Evolutionary conservation across 1,140 invertebrate genomes (phyloP), one percentile per base, ranked within the genome.

Genomic region (Eulimnadia texana): DNA sequence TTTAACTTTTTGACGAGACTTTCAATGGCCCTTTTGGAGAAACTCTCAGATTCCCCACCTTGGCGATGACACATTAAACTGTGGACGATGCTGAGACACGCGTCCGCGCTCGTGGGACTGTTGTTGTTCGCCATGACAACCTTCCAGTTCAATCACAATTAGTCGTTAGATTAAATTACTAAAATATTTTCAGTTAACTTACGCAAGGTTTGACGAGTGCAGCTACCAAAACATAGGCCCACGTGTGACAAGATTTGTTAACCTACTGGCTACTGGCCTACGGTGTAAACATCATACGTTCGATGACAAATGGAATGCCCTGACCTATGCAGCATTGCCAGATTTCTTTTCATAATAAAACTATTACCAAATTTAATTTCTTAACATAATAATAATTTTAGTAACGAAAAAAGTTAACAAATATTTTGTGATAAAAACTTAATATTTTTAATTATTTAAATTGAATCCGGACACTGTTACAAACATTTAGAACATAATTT

Each of bases 51-150:
- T 73, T 95, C 94, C 28, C 93, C 93, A 68, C 93, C 93, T 76
- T 97, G 93, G 58, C 93, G 78, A 76, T 97, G 93, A 74, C 93
- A 97, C 92, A 98, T 95, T 27, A 98, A 76, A 68, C 90, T 95
- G 72, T 97, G 93, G 0, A 98, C 93, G 71, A 98, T 98, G 72
- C 90, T 95, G 1, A 96, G 76, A 75, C 93, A 97, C 59, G 93
- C 93, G 80, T 98, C 93, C 6, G 92, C 90, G 63, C 91, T 95
- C 20, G 93, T 95, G 3, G 90, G 90, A 16, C 33, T 42, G 33
- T 42, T 42, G 33, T 42, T 61, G 50, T 29, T 54, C 16, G 60
- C 27, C 60, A 61, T 61, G 28, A 10, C 25, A 29, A 27, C 55
- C 29, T 42, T 16, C 6, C 52, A 25, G 52, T n/a, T n/a, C n/a